Percentiles rank a stretch among this genome's conserved stretches.
Conservation (phyloP, 2,113 vertebrate species). For the Morone chrysops region DNA sequence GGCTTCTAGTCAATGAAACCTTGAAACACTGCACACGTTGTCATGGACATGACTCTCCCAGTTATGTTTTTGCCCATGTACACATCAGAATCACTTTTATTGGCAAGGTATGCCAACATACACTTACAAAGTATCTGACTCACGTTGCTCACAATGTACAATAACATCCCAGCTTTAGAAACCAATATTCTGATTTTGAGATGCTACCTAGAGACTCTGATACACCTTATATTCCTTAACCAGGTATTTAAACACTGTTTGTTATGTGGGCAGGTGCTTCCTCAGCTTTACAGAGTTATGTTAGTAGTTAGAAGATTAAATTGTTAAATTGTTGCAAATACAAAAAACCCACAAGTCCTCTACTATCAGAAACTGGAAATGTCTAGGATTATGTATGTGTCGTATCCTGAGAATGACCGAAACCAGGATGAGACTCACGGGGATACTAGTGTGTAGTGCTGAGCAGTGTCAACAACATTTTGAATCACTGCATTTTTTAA, state of each 20-base stretch:
- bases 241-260: not conserved
- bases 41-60: not conserved
- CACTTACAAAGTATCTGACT: too few relatives aligned
- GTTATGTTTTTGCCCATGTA: not conserved
- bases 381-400: too few relatives aligned
- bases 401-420: not conserved
- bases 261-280: not conserved
- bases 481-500: too few relatives aligned
- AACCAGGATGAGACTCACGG: not conserved
- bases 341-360: too few relatives aligned
- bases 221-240: not conserved
- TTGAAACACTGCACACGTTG: not conserved
- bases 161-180: not conserved
- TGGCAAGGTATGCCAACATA: too few relatives aligned
- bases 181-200: not conserved
- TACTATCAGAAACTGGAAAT: too few relatives aligned
- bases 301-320: not conserved
- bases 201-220: not conserved
- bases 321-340: too few relatives aligned
- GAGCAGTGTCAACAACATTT: too few relatives aligned
- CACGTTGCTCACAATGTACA: not conserved
- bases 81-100: not conserved
- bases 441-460: too few relatives aligned
- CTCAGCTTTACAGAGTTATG: not conserved
- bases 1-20: not conserved